Percentiles rank a stretch among this genome's conserved stretches.
Conservation (phyloP, 1,140 invertebrate species). For the Luehdorfia chinensis region DNA sequence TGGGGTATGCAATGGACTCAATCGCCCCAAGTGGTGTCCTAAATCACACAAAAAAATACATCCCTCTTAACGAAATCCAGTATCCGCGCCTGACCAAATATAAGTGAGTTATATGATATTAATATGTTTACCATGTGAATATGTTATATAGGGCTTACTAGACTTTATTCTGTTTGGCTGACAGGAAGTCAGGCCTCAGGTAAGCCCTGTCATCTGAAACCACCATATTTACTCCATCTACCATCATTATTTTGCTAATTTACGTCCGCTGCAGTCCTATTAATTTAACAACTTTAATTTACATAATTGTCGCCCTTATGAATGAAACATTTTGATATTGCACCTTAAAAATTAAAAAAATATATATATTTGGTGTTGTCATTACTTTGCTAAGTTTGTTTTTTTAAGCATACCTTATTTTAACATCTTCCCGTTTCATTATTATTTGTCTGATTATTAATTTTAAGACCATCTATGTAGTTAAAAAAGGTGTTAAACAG, state of each 20-base stretch:
- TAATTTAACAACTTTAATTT: neutral
- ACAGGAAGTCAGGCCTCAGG: slow-evolving; percentile 73
- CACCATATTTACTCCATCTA: slow-evolving; percentile 14
- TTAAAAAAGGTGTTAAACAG: slow-evolving; percentile 10
- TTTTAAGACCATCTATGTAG: neutral
- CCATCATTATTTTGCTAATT: slow-evolving; percentile 22
- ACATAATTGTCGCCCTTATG: neutral
- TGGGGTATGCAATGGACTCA: too few relatives aligned
- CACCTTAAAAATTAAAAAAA: neutral
- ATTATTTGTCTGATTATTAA: neutral
- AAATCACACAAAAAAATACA: too few relatives aligned
- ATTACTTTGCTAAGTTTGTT: slow-evolving; percentile 11
- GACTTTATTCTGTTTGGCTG: slow-evolving; percentile 69
- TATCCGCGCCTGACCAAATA: too few relatives aligned
- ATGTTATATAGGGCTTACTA: slow-evolving; percentile 34
- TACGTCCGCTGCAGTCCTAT: neutral
- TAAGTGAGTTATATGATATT: too few relatives aligned
- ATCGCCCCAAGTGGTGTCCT: too few relatives aligned
- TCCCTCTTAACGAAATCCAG: too few relatives aligned
- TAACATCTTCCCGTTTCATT: neutral
- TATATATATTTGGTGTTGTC: neutral
- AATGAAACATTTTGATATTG: slow-evolving; percentile 1
- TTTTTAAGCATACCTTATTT: slow-evolving; percentile 11
- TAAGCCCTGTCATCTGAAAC: slow-evolving; percentile 45
- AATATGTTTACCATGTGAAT: too few relatives aligned